These are phyloP conservation scores for Trichonephila clavipes DNA, from an alignment of 1,140 invertebrate genomes.

Conservation along the genomic window DNA sequence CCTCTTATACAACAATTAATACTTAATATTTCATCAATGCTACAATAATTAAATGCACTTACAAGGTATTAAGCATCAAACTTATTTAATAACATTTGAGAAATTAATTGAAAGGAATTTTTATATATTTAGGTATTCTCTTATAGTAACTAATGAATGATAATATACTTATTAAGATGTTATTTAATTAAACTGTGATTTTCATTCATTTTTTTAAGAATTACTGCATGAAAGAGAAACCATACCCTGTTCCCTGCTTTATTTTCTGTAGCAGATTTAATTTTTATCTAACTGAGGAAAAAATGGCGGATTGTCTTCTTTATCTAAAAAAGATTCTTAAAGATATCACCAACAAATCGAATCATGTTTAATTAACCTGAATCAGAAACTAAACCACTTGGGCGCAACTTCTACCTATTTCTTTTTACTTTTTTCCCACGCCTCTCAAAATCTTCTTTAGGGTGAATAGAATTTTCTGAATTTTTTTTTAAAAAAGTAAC, in stretches of 20 bases:
- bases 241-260: neutral
- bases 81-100: no score
- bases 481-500: neutral
- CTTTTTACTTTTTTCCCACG: neutral
- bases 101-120: no score
- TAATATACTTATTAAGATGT: no score
- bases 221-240: no score
- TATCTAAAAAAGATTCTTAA: constrained; percentile 7
- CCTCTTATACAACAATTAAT: no score
- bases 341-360: neutral
- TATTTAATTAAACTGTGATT: no score
- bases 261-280: neutral
- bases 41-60: no score
- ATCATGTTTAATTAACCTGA: constrained; percentile 47
- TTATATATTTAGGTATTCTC: no score
- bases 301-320: neutral
- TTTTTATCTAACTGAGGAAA: neutral
- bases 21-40: no score
- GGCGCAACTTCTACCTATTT: neutral
- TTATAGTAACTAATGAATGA: no score
- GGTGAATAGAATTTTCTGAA: constrained; percentile 47
- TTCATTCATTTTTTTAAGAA: no score
- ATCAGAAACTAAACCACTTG: constrained; percentile 24
- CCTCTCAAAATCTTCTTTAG: neutral
- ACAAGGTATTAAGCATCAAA: no score